Base-by-base conservation (phyloP, 2,888 invertebrate species). In the Nipponacmea schrenckii region DNA sequence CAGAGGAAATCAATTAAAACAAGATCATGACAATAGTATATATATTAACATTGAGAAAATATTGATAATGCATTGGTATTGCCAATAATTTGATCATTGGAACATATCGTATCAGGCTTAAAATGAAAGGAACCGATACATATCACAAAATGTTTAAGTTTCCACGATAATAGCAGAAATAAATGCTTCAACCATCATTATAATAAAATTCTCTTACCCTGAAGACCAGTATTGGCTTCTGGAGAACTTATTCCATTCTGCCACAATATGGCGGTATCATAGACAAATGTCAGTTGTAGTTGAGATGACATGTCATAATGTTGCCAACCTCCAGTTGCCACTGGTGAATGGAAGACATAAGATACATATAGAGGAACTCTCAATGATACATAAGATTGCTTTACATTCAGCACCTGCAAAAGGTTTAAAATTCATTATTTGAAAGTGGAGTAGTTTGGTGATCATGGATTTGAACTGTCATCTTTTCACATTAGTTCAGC, bases 201-300 rank as follows among this genome's bases (percentile, higher is more conserved):
- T 0, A 31, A 12, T 17, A 24, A 12, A 64, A 50, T 12, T 50
- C 26, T n/a, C 27, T 67, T 67, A 87, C 86, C 87, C 80, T 85
- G 79, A 8, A 85, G 72, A 12, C 73, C 79, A 24, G 77, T 65
- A 45, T 77, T 81, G 44, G 80, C 80, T 24, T 81, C 81, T 8
- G 83, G 80, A 26, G 86, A 82, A 24, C 81, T 79, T 46, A 89
- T 85, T 14, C 89, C 89, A 63, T 87, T 80, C 71, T 87, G 83
- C 88, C 88, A 89, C 69, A 88, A 76, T 50, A 86, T 83, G 65
- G 87, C 82, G 0, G 89, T 89, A 75, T 88, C 86, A 73, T 89
- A 89, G 12, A 88, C 88, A 77, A 88, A 89, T 63, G 84, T 86
- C 65, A 89, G 78, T 66, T 82, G 78, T 0, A 89, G 80, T 27